Evolutionary conservation across 2,113 vertebrate genomes (phyloP).

Genomic region (Gasterosteus aculeatus): DNA sequence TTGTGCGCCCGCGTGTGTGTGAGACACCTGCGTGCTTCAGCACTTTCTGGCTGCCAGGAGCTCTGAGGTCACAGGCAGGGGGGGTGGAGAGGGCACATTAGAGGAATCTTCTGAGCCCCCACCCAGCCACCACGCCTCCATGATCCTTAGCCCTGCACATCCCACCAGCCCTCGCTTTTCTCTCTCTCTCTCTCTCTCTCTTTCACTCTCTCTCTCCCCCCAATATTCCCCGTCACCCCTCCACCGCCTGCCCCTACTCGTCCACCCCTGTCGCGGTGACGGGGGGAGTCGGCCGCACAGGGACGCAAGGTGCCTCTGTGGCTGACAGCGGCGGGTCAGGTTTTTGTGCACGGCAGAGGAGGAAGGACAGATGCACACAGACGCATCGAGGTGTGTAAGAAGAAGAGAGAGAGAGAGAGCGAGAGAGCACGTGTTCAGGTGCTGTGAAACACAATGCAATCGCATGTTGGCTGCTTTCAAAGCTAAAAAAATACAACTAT

Average conservation of each 20-base stretch:
- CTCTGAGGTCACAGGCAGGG: slow-evolving; percentile 73
- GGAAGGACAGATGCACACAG: slow-evolving; percentile 46
- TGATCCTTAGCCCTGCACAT: slow-evolving; percentile 5
- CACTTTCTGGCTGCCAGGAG: slow-evolving; percentile 73
- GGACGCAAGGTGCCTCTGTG: slow-evolving; percentile 58
- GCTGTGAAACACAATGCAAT: not conserved
- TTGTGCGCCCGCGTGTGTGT: slow-evolving; percentile 30
- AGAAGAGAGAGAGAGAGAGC: not conserved
- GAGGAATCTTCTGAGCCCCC: slow-evolving; percentile 59
- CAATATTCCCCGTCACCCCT: slow-evolving; percentile 32
- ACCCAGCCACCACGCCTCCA: slow-evolving; percentile 29
- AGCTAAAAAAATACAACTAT: not conserved
- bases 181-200: not conserved
- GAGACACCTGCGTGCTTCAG: slow-evolving; percentile 79
- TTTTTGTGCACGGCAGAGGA: slow-evolving; percentile 50
- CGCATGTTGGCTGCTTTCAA: not conserved
- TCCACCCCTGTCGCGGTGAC: slow-evolving; percentile 42
- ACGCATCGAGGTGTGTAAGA: slow-evolving; percentile 23
- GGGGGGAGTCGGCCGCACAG: slow-evolving; percentile 59
- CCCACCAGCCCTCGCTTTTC: slow-evolving; percentile 16
- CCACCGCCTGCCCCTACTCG: slow-evolving; percentile 1
- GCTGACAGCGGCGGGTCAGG: slow-evolving; percentile 72
- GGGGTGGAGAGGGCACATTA: slow-evolving; percentile 64
- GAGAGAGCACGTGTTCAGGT: not conserved
- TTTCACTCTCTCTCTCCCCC: not conserved